phyloP scores from a whole-genome alignment of 2,113 vertebrate species.

The Tylochromis polylepis region DNA sequence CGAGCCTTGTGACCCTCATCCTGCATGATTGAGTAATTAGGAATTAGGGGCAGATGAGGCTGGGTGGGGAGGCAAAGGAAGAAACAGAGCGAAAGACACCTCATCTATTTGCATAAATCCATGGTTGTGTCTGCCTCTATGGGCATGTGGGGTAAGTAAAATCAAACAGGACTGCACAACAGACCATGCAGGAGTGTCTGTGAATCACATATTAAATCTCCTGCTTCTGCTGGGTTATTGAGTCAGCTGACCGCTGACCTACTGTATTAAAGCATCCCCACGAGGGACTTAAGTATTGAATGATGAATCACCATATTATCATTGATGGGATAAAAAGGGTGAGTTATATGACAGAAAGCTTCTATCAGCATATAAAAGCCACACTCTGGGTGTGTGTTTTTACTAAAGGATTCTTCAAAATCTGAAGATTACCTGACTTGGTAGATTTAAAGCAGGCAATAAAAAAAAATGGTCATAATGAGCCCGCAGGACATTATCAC shows the following conservation, averaged over 20 bases:
- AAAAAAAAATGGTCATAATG: not conserved
- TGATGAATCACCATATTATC: not conserved
- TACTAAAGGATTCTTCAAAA: not conserved
- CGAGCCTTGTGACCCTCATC: not conserved
- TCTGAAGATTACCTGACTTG: not conserved
- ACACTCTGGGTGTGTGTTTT: not conserved
- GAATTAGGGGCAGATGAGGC: constrained; percentile 23
- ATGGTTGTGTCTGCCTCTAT: not conserved
- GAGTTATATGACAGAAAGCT: not conserved
- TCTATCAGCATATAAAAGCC: not conserved
- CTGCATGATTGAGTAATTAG: constrained; percentile 15
- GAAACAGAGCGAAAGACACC: not conserved
- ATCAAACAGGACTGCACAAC: not conserved
- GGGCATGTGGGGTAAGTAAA: not conserved
- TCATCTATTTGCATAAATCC: not conserved
- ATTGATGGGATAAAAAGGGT: not conserved
- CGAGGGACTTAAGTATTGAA: not conserved
- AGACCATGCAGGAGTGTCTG: not conserved
- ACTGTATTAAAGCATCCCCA: not conserved
- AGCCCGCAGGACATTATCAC: not conserved
- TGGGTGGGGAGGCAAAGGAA: not conserved
- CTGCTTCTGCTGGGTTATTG: not conserved
- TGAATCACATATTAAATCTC: not conserved
- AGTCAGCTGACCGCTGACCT: not conserved
- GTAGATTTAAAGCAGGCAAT: not conserved